Base-by-base conservation (phyloP, 2,888 invertebrate species). In the Mycalesis mineus region DNA sequence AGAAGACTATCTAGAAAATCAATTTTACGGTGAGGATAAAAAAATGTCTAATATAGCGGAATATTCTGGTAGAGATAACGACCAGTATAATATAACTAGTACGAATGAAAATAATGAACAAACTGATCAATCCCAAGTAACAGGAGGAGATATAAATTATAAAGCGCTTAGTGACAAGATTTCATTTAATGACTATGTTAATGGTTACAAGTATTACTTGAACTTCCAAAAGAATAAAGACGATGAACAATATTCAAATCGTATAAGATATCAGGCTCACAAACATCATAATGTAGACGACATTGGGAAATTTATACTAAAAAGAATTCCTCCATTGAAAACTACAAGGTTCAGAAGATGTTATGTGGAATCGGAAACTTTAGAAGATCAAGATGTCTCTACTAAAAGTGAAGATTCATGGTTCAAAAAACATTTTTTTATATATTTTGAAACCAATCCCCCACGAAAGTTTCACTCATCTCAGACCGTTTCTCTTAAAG, bases 201-300 rank as follows among this genome's bases (percentile, higher is more conserved):
- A 87, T 48, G 88, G 88, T 1, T 88, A 77, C 65, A 85, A 76
- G 66, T 75, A 82, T 60, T 88, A 87, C 64, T 67, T 88, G 9
- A 78, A 86, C 15, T 87, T 80, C 57, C 82, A 84, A 68, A 77
- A 74, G 55, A 74, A 80, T 0, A 73, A 75, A 61, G 74, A 68
- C 0, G 68, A 75, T 2, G 64, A 80, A 37, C 82, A 83, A 8
- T 88, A 80, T 63, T 88, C 88, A 0, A 74, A 81, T 60, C 59
- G 77, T 33, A 67, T 88, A 4, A 77, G 75, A 39, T 88, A 85
- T 57, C 85, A 88, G 68, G 88, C 88, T 1, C 88, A 88, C 37
- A 78, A 65, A 63, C 88, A 88, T 53, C 88, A 88, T 42, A 82
- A 69, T 11, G 87, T 88, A 3, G 81, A 88, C 37, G 87, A 87